These are phyloP conservation scores for Thomomys bottae DNA, from an alignment of 2,113 vertebrate species.

Conservation along the genomic window DNA sequence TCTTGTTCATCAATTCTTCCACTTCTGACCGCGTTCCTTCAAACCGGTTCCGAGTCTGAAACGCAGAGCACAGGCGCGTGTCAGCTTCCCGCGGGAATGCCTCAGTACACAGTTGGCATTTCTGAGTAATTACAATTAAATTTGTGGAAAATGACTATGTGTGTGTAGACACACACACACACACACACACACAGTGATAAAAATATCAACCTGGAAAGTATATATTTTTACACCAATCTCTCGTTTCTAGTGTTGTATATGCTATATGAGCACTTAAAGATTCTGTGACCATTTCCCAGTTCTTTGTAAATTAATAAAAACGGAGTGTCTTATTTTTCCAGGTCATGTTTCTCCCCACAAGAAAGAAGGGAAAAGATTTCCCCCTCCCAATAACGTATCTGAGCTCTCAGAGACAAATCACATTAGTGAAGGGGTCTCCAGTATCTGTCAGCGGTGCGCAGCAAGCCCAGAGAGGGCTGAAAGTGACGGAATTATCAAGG, in stretches of 20 bases:
- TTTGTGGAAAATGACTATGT: background rate
- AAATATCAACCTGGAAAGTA: background rate
- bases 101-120: background rate
- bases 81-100: background rate
- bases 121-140: slow-evolving; percentile 2
- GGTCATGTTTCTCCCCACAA: background rate
- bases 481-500: background rate
- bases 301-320: slow-evolving; percentile 9
- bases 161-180: no score
- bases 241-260: background rate
- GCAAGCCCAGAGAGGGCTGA: background rate
- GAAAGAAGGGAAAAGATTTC: rapidly evolving
- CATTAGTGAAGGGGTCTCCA: background rate
- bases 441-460: background rate
- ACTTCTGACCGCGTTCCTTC: slow-evolving; percentile 97
- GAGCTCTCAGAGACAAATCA: background rate
- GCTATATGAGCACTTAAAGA: background rate
- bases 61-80: slow-evolving; percentile 6
- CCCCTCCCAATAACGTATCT: slow-evolving; percentile 22
- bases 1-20: slow-evolving; percentile 95
- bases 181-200: background rate
- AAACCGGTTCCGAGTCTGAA: slow-evolving; percentile 95
- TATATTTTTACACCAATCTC: background rate
- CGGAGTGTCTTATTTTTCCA: background rate
- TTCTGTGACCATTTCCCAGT: background rate